Evolutionary conservation across 2,888 invertebrate species (phyloP).

Genomic region (Aspidiotus destructor): DNA sequence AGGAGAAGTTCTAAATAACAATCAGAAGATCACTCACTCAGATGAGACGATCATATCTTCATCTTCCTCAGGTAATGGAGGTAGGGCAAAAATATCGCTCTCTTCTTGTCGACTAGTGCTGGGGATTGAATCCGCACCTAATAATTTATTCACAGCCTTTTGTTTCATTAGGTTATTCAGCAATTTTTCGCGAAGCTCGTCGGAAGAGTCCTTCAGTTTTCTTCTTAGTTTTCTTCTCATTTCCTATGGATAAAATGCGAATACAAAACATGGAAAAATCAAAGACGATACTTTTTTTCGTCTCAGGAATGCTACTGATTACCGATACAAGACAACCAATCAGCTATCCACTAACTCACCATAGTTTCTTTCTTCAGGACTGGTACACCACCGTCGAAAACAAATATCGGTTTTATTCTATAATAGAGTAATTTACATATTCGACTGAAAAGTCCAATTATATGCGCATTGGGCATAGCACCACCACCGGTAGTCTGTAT

Average conservation of each 20-base stretch:
- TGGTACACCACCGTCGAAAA: constrained; percentile 96
- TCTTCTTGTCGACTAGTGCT: constrained; percentile 33
- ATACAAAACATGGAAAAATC: too few relatives aligned
- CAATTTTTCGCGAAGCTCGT: constrained; percentile 62
- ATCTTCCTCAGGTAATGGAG: constrained; percentile 41
- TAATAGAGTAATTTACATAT: constrained; percentile 93
- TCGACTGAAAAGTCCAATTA: constrained; percentile 84
- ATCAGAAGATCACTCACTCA: neutral
- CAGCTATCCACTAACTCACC: constrained; percentile 49
- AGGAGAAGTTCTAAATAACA: neutral
- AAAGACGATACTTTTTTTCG: too few relatives aligned
- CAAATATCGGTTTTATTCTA: constrained; percentile 91
- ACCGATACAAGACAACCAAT: too few relatives aligned
- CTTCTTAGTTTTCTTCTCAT: constrained; percentile 64
- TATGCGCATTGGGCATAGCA: constrained; percentile 78
- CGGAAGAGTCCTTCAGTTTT: constrained; percentile 60
- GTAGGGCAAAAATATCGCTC: constrained; percentile 53
- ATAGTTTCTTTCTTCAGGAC: constrained; percentile 83
- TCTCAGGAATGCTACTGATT: too few relatives aligned
- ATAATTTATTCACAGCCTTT: constrained; percentile 51
- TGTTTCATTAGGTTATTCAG: constrained; percentile 65
- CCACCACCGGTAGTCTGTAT: constrained; percentile 78
- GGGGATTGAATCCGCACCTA: constrained; percentile 36
- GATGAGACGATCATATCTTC: constrained; percentile 6
- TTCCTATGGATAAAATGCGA: constrained; percentile 47